phyloP scores from a whole-genome alignment of 2,113 vertebrate genomes.

The Colistium nudipinnis region DNA sequence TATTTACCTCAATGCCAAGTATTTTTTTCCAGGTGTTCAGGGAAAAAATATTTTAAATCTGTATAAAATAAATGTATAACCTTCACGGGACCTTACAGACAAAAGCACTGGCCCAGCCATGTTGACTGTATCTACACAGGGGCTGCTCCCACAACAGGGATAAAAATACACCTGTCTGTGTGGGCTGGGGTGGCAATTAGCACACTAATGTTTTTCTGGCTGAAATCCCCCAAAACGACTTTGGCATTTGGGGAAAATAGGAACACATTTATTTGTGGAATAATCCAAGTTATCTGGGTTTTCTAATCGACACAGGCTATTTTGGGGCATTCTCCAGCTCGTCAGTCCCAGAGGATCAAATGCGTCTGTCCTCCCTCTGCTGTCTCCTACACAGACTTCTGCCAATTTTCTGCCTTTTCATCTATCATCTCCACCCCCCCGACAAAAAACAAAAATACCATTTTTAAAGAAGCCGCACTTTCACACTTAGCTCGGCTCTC shows the following conservation, averaged over 20 bases:
- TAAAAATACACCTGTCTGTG: conserved; percentile 37
- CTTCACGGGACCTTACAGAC: conserved; percentile 25
- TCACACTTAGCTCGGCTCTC: conserved; percentile 47
- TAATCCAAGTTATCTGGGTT: conserved; percentile 47
- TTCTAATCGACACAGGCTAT: conserved; percentile 56
- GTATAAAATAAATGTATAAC: conserved; percentile 7
- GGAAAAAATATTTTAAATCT: conserved; percentile 4
- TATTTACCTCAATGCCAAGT: background rate
- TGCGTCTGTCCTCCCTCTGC: conserved; percentile 33
- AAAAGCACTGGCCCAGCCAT: background rate
- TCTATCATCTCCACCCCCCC: conserved; percentile 41
- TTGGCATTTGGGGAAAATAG: conserved; percentile 34
- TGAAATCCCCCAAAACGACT: conserved; percentile 41
- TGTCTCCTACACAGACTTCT: conserved; percentile 28
- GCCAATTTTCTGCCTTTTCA: conserved; percentile 34
- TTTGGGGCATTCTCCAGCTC: conserved; percentile 46
- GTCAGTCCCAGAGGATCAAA: conserved; percentile 56
- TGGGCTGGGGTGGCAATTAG: conserved; percentile 54
- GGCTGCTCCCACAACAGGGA: conserved; percentile 9
- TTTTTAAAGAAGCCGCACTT: conserved; percentile 53
- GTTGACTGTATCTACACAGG: conserved; percentile 5
- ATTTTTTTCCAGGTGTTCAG: background rate
- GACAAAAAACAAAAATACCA: conserved; percentile 47
- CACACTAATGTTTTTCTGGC: conserved; percentile 40
- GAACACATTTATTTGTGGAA: conserved; percentile 47